Conservation (phyloP, 2,797 vertebrate species). For the Thunnus albacares region DNA sequence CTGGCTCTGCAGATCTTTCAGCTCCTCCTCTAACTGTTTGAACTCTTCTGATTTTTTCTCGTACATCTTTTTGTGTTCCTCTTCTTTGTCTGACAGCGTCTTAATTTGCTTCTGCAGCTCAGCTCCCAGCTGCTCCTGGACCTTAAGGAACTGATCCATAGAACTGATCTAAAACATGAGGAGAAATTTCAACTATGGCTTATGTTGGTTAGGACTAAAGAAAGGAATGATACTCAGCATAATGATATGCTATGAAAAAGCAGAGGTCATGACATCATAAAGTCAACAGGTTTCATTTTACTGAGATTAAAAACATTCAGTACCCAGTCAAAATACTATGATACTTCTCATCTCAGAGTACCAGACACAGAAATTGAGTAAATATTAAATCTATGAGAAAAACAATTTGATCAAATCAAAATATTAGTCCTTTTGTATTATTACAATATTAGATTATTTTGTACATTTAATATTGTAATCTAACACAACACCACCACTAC, state of each 20-base stretch:
- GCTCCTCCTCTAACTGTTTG: constrained; percentile 46
- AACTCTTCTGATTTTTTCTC: constrained; percentile 67
- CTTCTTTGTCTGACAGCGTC: constrained; percentile 58
- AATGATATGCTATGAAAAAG: too few relatives aligned
- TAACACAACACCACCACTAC: not conserved
- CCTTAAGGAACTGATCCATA: constrained; percentile 83
- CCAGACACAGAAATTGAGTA: not conserved
- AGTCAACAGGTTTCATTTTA: not conserved
- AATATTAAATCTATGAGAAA: not conserved
- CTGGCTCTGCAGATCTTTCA: constrained; percentile 77
- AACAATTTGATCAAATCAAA: not conserved
- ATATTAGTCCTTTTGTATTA: not conserved
- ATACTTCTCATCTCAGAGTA: too few relatives aligned
- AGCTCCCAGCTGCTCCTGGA: constrained; percentile 84
- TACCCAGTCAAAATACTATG: not conserved
- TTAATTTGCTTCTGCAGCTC: constrained; percentile 82
- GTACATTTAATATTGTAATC: not conserved
- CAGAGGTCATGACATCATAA: not conserved
- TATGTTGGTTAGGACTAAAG: not conserved
- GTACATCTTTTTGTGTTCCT: constrained; percentile 49
- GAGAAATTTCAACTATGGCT: not conserved
- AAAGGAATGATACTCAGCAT: not conserved
- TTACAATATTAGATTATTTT: not conserved
- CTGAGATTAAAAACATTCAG: not conserved
- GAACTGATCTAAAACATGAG: constrained; percentile 73